Base-by-base conservation (phyloP, 2,888 invertebrate genomes). In the Baccha elongata region DNA sequence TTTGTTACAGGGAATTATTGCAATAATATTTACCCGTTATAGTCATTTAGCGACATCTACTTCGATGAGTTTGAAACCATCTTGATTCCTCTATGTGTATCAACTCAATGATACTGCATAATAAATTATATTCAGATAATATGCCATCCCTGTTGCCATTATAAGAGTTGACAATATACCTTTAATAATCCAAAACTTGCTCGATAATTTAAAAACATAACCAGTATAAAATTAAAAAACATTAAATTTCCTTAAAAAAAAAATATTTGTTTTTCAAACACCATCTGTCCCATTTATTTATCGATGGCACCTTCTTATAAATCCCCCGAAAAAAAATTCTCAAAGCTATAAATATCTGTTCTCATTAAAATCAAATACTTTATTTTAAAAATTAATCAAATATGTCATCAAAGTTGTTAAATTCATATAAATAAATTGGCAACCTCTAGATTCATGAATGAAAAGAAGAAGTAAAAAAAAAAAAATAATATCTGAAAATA, bases 401-500 rank as follows among this genome's bases (percentile, higher is more conserved):
- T 60, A 29, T 60, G 60, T 60, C 60, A 60, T 29, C 60, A 44
- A 29, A 60, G 42, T 29, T 60, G 60, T 60, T 60, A 60, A 60
- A 60, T 44, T 60, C 42, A 17, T 29, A 60, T 42, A 60, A 60
- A 60, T 60, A 60, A 60, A 60, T 44, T 60, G 42, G 44, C 60
- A 60, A 60, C 60, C 60, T 46, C 58, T 26, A 13, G 23, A 48
- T 48, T 58, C 17, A 48, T 46, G 55, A 69, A 69, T 58, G 19
- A 37, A 44, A 60, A 55, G 10, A 19, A 32, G 40, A 46, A 11
- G 13, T 17, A 55, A 32, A 23, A 8, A 3, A 15, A 10, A 10
- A 60, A 13, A 42, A 60, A 40, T 15, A 42, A 55, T 15, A 37
- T n/a, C n/a, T n/a, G 53, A 62, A 76, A 75, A 81, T 42, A 58